Base-by-base conservation (phyloP, 2,888 invertebrate genomes). In the Villa cingulata region DNA sequence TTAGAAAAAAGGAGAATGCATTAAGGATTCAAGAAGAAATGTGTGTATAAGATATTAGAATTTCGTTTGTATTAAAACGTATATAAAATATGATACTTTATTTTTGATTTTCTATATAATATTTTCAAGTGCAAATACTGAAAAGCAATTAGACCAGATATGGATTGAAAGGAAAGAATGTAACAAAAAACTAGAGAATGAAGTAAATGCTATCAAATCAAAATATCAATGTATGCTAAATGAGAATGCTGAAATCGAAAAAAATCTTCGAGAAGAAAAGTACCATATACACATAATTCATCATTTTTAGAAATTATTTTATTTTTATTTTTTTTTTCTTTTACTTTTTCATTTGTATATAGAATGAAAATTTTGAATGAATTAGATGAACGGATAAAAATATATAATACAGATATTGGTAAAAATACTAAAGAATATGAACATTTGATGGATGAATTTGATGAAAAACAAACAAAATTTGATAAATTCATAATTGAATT, bases 401-500 rank as follows among this genome's bases (percentile, higher is more conserved):
- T 62, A 53, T 69, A 63, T 46, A 68, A 68, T 45, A 53, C 55
- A 34, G 57, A 57, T 29, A 62, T 69, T 47, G 57, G 58, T 3
- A 65, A 66, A 5, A 62, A 63, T 52, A 57, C 59, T 18, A 47
- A 54, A 10, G 64, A 66, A 50, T 58, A 62, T 32, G 20, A 59
- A 4, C 45, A 55, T 3, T 51, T 69, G 1, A 51, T 54, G 37
- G 57, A 59, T 2, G 48, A 56, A 18, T 56, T 59, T 19, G 52
- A 58, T 9, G 51, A 48, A 12, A 55, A 58, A 6, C 55, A 58
- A 4, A 46, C 50, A n/a, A 42, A 53, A 2, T 55, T 64, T 1
- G 55, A 62, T 12, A 52, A 58, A 3, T 66, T 59, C 37, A 55
- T 62, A 51, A 45, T 56, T 3, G 53, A 55, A 27, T 66, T 59